Conservation (phyloP, 2,797 vertebrate species). For the Cottoperca gobio region DNA sequence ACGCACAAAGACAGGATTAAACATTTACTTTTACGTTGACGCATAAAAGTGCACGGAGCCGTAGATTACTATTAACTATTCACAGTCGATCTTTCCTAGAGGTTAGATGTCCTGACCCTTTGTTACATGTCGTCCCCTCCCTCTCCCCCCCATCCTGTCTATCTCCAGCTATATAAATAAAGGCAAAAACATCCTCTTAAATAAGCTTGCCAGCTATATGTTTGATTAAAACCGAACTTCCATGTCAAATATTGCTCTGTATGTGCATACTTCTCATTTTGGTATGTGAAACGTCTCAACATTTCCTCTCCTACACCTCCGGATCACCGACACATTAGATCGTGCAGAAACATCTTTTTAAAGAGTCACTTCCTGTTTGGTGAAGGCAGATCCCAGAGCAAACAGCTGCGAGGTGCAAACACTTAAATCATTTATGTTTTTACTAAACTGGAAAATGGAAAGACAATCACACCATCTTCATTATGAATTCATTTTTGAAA, state of each 20-base stretch:
- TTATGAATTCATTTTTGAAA: slow-evolving; percentile 36
- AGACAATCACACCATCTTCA: background rate
- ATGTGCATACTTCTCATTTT: background rate
- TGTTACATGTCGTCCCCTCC: too few relatives aligned
- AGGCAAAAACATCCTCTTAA: too few relatives aligned
- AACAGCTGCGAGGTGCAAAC: background rate
- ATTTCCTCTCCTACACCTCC: background rate
- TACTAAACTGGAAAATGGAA: slow-evolving; percentile 1
- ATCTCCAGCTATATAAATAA: too few relatives aligned
- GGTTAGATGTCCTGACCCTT: too few relatives aligned
- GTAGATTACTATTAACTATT: background rate
- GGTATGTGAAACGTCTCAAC: background rate
- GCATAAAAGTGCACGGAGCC: background rate
- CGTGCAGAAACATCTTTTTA: background rate
- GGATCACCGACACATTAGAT: background rate
- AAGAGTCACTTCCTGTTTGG: background rate
- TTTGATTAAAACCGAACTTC: background rate
- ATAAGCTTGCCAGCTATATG: too few relatives aligned
- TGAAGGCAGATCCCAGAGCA: background rate
- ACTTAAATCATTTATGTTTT: background rate
- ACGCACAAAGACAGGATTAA: background rate
- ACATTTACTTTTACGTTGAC: background rate
- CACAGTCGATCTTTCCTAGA: background rate
- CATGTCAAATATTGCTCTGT: background rate
- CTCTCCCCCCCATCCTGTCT: too few relatives aligned